A percentile compares a stretch with the other conserved stretches of the same genome.
Evolutionary conservation across 2,888 invertebrate species (phyloP).

Genomic region (Pycnomerus fuliginosus): DNA sequence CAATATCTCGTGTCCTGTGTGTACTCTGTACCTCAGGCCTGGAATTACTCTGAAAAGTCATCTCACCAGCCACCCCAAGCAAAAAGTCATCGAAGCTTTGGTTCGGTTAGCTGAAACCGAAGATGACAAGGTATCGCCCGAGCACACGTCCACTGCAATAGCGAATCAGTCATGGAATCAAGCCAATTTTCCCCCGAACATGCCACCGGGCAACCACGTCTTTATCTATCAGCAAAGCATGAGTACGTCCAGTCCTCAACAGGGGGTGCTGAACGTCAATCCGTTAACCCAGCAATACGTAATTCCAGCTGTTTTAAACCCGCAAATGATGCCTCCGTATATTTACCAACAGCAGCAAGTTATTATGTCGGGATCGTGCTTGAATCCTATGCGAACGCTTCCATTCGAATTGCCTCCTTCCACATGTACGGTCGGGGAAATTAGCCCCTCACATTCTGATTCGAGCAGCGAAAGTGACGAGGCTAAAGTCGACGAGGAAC

Average conservation of each 20-base stretch:
- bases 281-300: slow-evolving; percentile 58
- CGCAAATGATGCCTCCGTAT: slow-evolving; percentile 58
- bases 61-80: slow-evolving; percentile 83
- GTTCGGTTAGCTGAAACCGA: slow-evolving; percentile 40
- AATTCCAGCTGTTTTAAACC: slow-evolving; percentile 55
- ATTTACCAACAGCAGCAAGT: slow-evolving; percentile 59
- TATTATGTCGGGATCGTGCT: slow-evolving; percentile 53
- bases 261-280: slow-evolving; percentile 50
- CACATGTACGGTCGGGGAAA: slow-evolving; percentile 30
- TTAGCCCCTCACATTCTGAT: too few relatives aligned
- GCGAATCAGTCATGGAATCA: slow-evolving; percentile 47
- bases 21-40: slow-evolving; percentile 78
- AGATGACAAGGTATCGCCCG: slow-evolving; percentile 22
- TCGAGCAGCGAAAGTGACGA: slow-evolving; percentile 12
- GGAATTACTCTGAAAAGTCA: slow-evolving; percentile 80
- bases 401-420: slow-evolving; percentile 40
- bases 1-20: slow-evolving; percentile 71
- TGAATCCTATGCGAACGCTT: slow-evolving; percentile 43
- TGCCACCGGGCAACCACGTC: slow-evolving; percentile 52
- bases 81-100: slow-evolving; percentile 82
- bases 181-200: slow-evolving; percentile 39
- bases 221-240: slow-evolving; percentile 61
- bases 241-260: slow-evolving; percentile 47
- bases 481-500: slow-evolving; percentile 1
- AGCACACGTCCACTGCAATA: slow-evolving; percentile 25